Conservation (phyloP, 2,888 invertebrate genomes). For the Agrotis ipsilon region DNA sequence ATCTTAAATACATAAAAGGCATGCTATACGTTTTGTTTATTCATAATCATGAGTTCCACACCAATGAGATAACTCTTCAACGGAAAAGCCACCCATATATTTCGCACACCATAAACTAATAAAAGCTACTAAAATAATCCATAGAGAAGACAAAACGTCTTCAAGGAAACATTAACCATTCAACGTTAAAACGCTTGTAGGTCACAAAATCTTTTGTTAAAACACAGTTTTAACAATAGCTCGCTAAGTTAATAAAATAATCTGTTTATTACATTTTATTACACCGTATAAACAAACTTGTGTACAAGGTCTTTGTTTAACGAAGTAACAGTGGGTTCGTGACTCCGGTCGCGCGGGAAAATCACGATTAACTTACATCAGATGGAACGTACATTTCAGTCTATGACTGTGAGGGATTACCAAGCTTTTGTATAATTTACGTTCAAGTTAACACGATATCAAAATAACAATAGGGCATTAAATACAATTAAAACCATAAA, state of each 20-base stretch:
- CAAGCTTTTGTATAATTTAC: constrained; percentile 23
- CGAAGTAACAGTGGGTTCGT: constrained; percentile 48
- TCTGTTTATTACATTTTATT: constrained; percentile 41
- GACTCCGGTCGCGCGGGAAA: constrained; percentile 41
- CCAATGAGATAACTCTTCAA: constrained; percentile 6
- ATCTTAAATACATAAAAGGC: neutral
- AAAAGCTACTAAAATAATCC: constrained; percentile 35
- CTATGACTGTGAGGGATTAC: constrained; percentile 6
- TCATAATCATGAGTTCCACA: neutral
- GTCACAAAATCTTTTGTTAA: constrained; percentile 45
- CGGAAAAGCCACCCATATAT: constrained; percentile 12
- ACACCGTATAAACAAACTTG: constrained; percentile 38
- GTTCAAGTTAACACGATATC: constrained; percentile 6
- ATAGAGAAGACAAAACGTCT: constrained; percentile 1
- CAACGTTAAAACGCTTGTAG: constrained; percentile 54
- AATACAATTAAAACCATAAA: neutral
- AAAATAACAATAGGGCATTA: neutral
- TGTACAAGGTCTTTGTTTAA: constrained; percentile 51
- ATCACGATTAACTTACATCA: constrained; percentile 47
- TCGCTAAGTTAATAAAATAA: constrained; percentile 52
- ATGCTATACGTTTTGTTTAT: neutral
- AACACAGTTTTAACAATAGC: constrained; percentile 42
- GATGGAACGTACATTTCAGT: constrained; percentile 33
- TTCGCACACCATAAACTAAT: constrained; percentile 34
- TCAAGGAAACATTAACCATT: constrained; percentile 56